Evolutionary conservation across 2,888 invertebrate species (phyloP), one percentile per base, ranked within the genome.

Genomic region (Rhaphigaster nebulosa): DNA sequence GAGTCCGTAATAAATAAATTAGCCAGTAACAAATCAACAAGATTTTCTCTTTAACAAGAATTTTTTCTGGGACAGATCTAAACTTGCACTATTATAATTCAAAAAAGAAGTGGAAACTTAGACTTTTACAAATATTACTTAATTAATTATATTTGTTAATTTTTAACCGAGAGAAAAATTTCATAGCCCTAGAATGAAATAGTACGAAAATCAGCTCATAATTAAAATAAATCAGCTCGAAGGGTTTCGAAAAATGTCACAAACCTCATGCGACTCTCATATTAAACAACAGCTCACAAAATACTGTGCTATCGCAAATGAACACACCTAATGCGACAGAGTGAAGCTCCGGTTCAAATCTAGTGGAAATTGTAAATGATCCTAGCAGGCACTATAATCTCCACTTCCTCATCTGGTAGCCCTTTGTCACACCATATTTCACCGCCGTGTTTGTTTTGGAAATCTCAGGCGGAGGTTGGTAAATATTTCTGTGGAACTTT

Each of bases 301-400:
- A 34, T 23, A 38, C 38, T 38, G 8, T 23, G n/a, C 6, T n/a
- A 50, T n/a, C n/a, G 45, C 45, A 84, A 84, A 84, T 84, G 84
- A n/a, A 84, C n/a, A 26, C 45, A 84, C 45, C 45, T n/a, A 26
- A 45, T 12, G 45, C 26, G 84, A 13, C 45, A 84, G 45, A n/a
- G 84, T n/a, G 45, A 84, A 84, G 45, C n/a, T n/a, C 15, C 54
- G 23, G n/a, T 60, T 56, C 34, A 90, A 90, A 90, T 90, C 90
- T 90, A 90, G 87, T 34, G 90, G 90, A 90, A 90, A 60, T 56
- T 76, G 45, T 87, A 90, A 87, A 90, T 87, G 84, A 87, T 56
- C 29, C 60, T 13, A 4, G 3, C 34, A 88, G 56, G 50, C 88
- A n/a, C 84, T 41, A 26, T 45, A 41, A 84, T 50, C 84, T 41